Evolutionary conservation across 2,113 vertebrate genomes (phyloP).

Genomic region (Takifugu flavidus): DNA sequence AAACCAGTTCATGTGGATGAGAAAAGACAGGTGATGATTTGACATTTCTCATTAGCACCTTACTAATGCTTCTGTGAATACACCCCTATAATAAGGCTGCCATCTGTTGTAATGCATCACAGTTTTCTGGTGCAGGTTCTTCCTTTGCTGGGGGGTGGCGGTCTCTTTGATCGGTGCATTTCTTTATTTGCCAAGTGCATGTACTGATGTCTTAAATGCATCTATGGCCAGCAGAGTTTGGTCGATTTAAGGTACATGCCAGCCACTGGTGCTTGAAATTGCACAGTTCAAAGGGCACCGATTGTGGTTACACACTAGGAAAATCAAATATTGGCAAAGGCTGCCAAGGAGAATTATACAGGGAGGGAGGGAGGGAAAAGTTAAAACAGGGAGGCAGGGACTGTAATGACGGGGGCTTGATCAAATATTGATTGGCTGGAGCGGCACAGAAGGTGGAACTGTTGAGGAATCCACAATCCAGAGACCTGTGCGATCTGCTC

Average conservation of each 20-base stretch:
- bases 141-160: too few species aligned
- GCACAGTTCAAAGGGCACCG: constrained; percentile 44
- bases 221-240: constrained; percentile 3
- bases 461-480: constrained; percentile 48
- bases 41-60: too few species aligned
- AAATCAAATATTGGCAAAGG: constrained; percentile 61
- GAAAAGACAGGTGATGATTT: too few species aligned
- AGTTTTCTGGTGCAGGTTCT: not conserved
- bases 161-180: too few species aligned
- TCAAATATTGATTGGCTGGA: constrained; percentile 70
- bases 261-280: constrained; percentile 35
- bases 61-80: not conserved
- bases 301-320: constrained; percentile 34
- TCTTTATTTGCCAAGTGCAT: not conserved
- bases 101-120: not conserved
- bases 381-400: constrained; percentile 42
- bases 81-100: not conserved
- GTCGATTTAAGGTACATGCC: constrained; percentile 10
- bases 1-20: constrained; percentile 14
- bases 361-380: constrained; percentile 40
- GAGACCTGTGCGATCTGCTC: constrained; percentile 39
- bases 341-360: constrained; percentile 36
- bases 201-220: not conserved
- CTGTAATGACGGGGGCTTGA: constrained; percentile 31
- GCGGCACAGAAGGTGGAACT: constrained; percentile 43